Conservation (phyloP, 2,113 vertebrate genomes). For the Bombycilla garrulus region DNA sequence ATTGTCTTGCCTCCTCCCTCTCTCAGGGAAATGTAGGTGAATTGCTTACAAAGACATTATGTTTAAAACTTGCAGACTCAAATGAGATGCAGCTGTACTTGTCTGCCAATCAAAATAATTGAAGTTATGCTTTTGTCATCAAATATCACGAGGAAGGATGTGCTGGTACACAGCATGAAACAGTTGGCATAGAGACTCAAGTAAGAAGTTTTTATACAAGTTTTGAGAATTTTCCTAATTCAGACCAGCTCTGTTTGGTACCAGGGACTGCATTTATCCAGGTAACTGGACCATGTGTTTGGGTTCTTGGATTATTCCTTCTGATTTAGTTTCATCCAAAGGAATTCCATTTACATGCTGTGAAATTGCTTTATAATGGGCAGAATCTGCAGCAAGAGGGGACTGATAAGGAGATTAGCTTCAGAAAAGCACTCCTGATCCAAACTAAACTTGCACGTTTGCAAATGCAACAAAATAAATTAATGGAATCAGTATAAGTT, state of each 20-base stretch:
- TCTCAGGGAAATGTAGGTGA: neutral
- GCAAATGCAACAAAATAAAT: neutral
- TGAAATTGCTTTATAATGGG: neutral
- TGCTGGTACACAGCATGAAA: rapidly evolving
- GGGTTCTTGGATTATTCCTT: neutral
- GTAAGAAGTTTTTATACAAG: neutral
- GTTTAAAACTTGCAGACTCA: neutral
- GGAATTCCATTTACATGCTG: neutral
- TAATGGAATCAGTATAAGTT: neutral
- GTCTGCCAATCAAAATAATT: neutral
- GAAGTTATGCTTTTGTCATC: neutral
- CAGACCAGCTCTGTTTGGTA: neutral
- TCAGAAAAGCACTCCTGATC: neutral
- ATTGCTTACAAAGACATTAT: neutral
- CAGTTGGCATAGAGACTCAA: neutral
- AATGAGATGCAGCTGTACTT: neutral
- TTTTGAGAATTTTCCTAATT: neutral
- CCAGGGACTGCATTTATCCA: neutral
- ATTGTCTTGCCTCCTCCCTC: neutral
- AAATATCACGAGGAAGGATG: neutral
- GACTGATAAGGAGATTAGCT: neutral
- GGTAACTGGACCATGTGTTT: neutral
- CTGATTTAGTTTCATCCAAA: neutral
- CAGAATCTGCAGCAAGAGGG: neutral
- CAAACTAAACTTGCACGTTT: neutral